Evolutionary conservation across 2,797 vertebrate genomes (phyloP).

Genomic region (Melanotaenia pygmaea): DNA sequence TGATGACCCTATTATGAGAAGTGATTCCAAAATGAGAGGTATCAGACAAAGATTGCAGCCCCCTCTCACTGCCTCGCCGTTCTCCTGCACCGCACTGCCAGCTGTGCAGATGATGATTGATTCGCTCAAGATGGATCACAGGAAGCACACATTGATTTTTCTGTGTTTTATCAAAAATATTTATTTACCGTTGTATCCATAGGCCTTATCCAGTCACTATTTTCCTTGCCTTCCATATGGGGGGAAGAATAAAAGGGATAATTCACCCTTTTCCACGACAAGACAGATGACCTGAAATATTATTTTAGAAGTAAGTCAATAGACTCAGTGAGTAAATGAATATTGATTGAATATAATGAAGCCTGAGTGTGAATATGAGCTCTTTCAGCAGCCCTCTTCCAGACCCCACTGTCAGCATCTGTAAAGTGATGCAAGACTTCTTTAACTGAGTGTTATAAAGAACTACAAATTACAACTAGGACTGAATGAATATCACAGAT

Average conservation of each 20-base stretch:
- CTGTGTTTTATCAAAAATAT: constrained; percentile 97
- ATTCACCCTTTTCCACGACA: constrained; percentile 90
- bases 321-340: constrained; percentile 95
- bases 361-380: constrained; percentile 92
- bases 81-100: constrained; percentile 78
- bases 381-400: constrained; percentile 82
- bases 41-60: constrained; percentile 92
- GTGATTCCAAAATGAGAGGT: constrained; percentile 94
- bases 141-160: constrained; percentile 99
- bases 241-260: constrained; percentile 85
- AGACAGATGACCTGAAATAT: constrained; percentile 98
- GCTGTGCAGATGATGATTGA: constrained; percentile 94
- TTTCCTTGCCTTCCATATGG: constrained; percentile 41
- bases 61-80: constrained; percentile 49
- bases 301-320: constrained; percentile 99
- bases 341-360: constrained; percentile 99
- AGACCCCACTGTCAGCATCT: constrained; percentile 83
- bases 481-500: constrained; percentile 45
- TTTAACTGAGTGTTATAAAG: constrained; percentile 43
- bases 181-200: constrained; percentile 96
- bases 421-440: constrained; percentile 49
- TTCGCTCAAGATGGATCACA: constrained; percentile 96
- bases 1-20: constrained; percentile 98
- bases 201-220: constrained; percentile 83
- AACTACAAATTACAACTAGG: constrained; percentile 41